Base-by-base conservation (phyloP, 2,113 vertebrate genomes). In the Solenodon paradoxus region DNA sequence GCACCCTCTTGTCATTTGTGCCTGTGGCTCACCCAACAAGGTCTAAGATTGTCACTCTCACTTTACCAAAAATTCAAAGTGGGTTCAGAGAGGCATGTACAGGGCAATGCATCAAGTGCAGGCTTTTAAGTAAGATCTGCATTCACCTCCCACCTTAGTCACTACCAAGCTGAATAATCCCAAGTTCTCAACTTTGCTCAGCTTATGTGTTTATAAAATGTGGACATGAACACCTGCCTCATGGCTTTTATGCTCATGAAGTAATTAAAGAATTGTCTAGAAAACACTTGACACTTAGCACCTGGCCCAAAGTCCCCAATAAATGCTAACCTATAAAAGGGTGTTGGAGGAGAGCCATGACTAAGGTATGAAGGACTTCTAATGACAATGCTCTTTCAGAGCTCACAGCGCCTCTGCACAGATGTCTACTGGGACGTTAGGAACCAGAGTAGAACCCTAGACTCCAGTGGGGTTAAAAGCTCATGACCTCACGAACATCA, bases 401-500 rank as follows among this genome's bases (percentile, higher is more conserved):
- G 35, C 5, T 51, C 7, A 32, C 1, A 19, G 26, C 1, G 19
- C 7, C 2, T 2, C 28, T 2, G 12, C 16, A 24, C 2, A 57
- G 61, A 32, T 12, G 8, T 53, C 22, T 40, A 1, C 3, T 16
- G 13, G 38, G 83, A 92, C 59, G 32, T 4, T 45, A 24, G 66
- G 64, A 63, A 53, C 22, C 26, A 30, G 17, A 55, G 42, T 1
- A 40, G 32, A 30, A 20, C 59, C n/a, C 26, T 1, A 19, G 59
- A 40, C 13, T 57, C 63, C 38, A 66, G 38, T 10, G 19, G 24
- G 49, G 45, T 22, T 26, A 40, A 74, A 72, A 86, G 40, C 53
- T 42, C 12, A 38, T 1, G 28, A 12, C 10, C 30, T 45, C 5
- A 11, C 69, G 51, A 71, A 80, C 5, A 49, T 13, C 30, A 6